Evolutionary conservation across 2,888 invertebrate genomes (phyloP).

Genomic region (Tillus elongatus): DNA sequence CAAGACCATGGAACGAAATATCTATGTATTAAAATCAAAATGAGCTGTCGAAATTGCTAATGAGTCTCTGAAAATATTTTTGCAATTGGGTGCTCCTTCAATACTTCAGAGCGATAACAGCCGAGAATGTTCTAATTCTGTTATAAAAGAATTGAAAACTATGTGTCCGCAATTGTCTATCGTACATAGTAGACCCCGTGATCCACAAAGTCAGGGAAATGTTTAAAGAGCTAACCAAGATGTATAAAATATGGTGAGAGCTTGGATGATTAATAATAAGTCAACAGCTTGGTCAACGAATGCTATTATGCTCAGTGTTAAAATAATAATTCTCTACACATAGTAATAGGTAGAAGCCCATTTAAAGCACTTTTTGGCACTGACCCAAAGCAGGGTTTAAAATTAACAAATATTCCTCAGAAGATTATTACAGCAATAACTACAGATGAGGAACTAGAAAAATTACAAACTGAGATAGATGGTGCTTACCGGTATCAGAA

Average conservation of each 20-base stretch:
- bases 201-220: background rate
- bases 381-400: slow-evolving; percentile 10
- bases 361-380: slow-evolving; percentile 15
- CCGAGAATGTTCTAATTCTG: slow-evolving; percentile 3
- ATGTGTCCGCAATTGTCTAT: too few relatives aligned
- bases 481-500: too few relatives aligned
- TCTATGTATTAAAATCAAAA: slow-evolving; percentile 5
- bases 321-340: slow-evolving; percentile 13
- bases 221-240: too few relatives aligned
- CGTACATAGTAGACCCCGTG: background rate
- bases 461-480: too few relatives aligned
- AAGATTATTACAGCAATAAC: too few relatives aligned
- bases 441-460: too few relatives aligned
- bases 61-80: slow-evolving; percentile 4
- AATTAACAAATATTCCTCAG: slow-evolving; percentile 4
- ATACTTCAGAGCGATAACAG: slow-evolving; percentile 1
- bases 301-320: slow-evolving; percentile 6
- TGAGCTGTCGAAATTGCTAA: slow-evolving; percentile 4
- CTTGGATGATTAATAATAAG: slow-evolving; percentile 1
- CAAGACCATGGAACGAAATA: slow-evolving; percentile 7
- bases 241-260: too few relatives aligned
- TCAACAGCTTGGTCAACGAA: background rate
- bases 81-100: background rate
- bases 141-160: background rate
- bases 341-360: slow-evolving; percentile 15